Percentiles rank a stretch among this genome's conserved stretches.
phyloP scores from a whole-genome alignment of 2,888 invertebrate species.

The Sthenelais limicola region DNA sequence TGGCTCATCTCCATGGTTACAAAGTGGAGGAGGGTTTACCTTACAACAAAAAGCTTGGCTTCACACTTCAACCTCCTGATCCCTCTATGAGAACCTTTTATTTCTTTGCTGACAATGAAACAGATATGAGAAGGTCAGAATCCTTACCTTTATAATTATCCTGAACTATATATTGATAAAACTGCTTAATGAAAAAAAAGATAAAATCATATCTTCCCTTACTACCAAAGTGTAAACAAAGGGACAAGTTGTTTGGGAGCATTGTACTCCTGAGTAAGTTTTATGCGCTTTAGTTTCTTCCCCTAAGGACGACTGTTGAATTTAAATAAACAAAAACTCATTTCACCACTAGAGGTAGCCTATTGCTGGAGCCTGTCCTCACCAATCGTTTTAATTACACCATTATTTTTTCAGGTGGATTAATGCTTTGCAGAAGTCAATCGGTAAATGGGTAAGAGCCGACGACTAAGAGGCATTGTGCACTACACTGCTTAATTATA shows the following conservation, averaged over 20 bases:
- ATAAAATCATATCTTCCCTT: not conserved
- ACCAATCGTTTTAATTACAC: too few relatives aligned
- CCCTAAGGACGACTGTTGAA: not conserved
- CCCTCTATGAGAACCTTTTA: slow-evolving; percentile 89
- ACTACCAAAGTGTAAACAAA: not conserved
- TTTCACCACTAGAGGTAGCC: too few relatives aligned
- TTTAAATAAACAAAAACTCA: not conserved
- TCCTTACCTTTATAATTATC: too few relatives aligned
- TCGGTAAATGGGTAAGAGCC: slow-evolving; percentile 83
- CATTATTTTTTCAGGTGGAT: slow-evolving; percentile 93
- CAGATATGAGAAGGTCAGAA: slow-evolving; percentile 91
- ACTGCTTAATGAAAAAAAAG: not conserved
- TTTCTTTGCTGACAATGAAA: slow-evolving; percentile 94
- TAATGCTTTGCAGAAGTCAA: slow-evolving; percentile 93
- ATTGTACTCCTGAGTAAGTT: not conserved
- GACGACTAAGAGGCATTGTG: slow-evolving; percentile 5
- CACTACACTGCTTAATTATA: too few relatives aligned
- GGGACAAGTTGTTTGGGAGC: not conserved
- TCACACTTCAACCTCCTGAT: slow-evolving; percentile 91
- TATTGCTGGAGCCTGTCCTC: too few relatives aligned
- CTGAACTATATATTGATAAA: not conserved
- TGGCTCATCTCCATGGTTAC: slow-evolving; percentile 95
- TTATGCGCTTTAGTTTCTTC: not conserved
- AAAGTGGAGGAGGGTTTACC: slow-evolving; percentile 84
- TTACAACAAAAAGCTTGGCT: slow-evolving; percentile 91